phyloP scores from a whole-genome alignment of 2,113 vertebrate genomes.

The Archilochus colubris region DNA sequence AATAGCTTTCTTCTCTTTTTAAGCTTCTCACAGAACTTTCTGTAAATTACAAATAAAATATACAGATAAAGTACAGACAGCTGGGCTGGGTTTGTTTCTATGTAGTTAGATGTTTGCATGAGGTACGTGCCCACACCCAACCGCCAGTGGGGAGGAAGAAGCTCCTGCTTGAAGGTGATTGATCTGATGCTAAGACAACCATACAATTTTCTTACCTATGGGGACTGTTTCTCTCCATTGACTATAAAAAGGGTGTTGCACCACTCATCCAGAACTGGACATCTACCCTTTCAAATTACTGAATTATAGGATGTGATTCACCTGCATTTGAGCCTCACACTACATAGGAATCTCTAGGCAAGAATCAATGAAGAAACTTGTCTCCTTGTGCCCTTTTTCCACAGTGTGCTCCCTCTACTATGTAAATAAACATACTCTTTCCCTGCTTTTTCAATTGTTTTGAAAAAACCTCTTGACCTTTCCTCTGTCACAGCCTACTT shows the following conservation, averaged over 20 bases:
- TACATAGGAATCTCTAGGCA: not conserved
- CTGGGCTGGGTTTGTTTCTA: not conserved
- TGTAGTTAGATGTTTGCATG: not conserved
- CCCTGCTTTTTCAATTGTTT: conserved; percentile 4
- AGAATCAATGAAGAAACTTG: not conserved
- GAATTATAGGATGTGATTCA: not conserved
- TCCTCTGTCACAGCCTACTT: not conserved
- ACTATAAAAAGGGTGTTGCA: not conserved
- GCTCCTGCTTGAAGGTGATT: not conserved
- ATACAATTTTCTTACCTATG: fast-evolving
- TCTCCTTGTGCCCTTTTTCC: not conserved
- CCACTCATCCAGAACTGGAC: not conserved
- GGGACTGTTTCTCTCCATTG: not conserved
- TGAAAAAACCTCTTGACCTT: not conserved
- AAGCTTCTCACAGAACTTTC: not conserved
- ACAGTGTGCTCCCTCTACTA: not conserved
- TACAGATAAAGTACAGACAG: not conserved
- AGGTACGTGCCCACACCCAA: not conserved
- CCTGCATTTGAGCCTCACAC: not conserved
- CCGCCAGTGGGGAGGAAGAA: not conserved
- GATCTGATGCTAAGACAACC: not conserved
- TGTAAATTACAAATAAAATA: not conserved
- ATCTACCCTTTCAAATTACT: not conserved
- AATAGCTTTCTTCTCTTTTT: not conserved
- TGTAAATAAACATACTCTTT: not conserved